These are phyloP conservation scores for Ursus arctos DNA, from an alignment of 2,113 vertebrate species.

Conservation along the genomic window DNA sequence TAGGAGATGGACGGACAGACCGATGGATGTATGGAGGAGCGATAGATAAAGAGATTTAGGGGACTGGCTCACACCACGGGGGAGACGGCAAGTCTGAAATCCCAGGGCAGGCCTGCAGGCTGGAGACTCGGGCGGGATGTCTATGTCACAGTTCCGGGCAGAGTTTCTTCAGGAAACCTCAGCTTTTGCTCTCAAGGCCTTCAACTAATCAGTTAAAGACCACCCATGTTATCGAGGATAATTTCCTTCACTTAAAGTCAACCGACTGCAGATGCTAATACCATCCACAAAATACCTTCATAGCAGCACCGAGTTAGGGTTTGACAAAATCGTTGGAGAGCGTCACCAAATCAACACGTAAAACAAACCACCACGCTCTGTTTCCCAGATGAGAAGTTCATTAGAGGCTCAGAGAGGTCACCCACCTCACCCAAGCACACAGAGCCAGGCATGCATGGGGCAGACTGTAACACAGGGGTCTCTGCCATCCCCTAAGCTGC, in stretches of 20 bases:
- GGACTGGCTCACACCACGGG: fast-evolving
- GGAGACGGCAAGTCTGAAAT: not conserved
- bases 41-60: not conserved
- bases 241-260: not conserved
- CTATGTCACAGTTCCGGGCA: not conserved
- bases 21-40: not conserved
- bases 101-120: not conserved
- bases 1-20: fast-evolving
- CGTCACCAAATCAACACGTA: not conserved
- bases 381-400: not conserved
- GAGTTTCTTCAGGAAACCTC: not conserved
- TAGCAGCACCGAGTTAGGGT: no score
- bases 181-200: not conserved
- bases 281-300: not conserved
- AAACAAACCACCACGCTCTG: not conserved
- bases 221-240: not conserved
- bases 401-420: not conserved
- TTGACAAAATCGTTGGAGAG: not conserved
- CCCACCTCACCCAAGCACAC: not conserved
- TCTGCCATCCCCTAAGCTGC: not conserved
- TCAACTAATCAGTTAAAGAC: not conserved
- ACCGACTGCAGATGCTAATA: not conserved
- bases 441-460: not conserved
- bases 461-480: not conserved
- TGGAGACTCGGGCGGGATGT: not conserved